Conservation (phyloP, 2,888 invertebrate species). For the Lissocephala sabroskyi region DNA sequence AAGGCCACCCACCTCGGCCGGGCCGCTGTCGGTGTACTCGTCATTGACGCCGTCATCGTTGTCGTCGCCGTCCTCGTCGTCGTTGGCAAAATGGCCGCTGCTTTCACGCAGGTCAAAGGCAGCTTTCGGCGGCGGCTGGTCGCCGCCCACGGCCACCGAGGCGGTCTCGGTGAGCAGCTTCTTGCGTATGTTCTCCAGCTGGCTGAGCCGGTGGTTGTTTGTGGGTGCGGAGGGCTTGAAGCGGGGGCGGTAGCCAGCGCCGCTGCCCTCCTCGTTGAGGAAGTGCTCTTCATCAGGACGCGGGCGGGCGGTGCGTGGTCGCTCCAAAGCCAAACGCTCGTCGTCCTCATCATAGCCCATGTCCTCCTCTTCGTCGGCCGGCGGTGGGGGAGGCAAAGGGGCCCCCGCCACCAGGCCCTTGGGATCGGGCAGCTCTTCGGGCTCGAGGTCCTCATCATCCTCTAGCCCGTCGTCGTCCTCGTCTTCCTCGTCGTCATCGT, state of each 20-base stretch:
- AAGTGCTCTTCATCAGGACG: constrained; percentile 60
- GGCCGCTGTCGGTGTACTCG: constrained; percentile 63
- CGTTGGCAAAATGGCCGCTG: constrained; percentile 69
- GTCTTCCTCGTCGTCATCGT: constrained; percentile 45
- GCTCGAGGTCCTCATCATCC: constrained; percentile 36
- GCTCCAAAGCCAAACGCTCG: constrained; percentile 62
- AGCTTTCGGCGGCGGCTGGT: constrained; percentile 56
- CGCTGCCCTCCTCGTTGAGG: constrained; percentile 68
- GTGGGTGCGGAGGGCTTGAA: constrained; percentile 32
- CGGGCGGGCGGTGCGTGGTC: constrained; percentile 48
- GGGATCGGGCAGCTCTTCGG: constrained; percentile 57
- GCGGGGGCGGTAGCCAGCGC: constrained; percentile 36
- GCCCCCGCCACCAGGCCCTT: constrained; percentile 47
- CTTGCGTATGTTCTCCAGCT: constrained; percentile 59
- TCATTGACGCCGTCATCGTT: constrained; percentile 60
- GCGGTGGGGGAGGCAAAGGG: background rate
- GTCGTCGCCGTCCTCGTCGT: constrained; percentile 69
- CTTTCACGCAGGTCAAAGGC: constrained; percentile 69
- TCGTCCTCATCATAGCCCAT: constrained; percentile 71
- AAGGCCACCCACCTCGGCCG: constrained; percentile 45
- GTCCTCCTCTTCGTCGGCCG: constrained; percentile 60
- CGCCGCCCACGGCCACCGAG: constrained; percentile 13
- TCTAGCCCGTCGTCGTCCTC: constrained; percentile 28
- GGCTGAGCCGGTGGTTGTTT: constrained; percentile 56
- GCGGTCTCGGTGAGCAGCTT: constrained; percentile 50